A percentile compares a stretch with the other conserved stretches of the same genome.
These are phyloP conservation scores for Pyrocephalus nanus DNA, from an alignment of 2,797 vertebrate genomes.

Conservation along the genomic window DNA sequence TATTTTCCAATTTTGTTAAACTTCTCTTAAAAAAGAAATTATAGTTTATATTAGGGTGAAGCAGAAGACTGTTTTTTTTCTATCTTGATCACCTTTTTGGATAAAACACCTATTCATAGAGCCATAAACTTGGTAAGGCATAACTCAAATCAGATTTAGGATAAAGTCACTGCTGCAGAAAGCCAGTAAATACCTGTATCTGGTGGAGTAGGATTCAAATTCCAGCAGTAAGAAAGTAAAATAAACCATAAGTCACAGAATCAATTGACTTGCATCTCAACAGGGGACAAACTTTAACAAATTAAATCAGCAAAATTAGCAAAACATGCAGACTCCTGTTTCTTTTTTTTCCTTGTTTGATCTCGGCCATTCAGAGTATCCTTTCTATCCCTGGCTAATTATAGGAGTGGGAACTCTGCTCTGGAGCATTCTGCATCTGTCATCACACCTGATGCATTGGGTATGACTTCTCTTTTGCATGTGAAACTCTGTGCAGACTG, in stretches of 20 bases:
- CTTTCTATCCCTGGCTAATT: constrained; percentile 24
- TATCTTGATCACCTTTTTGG: not conserved
- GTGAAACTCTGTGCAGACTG: not conserved
- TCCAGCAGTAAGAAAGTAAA: not conserved
- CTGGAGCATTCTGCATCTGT: constrained; percentile 46
- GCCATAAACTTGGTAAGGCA: not conserved
- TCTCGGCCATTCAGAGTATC: constrained; percentile 45
- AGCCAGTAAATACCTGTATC: not conserved
- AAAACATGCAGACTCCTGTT: not conserved
- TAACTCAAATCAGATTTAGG: not conserved
- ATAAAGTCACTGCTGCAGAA: not conserved
- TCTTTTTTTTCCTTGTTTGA: not conserved
- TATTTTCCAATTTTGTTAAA: not conserved
- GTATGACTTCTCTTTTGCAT: constrained; percentile 12
- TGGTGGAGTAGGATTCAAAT: not conserved
- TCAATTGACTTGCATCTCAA: not conserved
- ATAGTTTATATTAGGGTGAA: not conserved
- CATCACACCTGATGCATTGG: constrained; percentile 52
- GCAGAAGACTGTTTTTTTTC: not conserved
- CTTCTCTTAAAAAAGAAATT: not conserved
- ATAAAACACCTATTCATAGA: not conserved
- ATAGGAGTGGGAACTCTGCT: constrained; percentile 13
- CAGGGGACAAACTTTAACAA: not conserved
- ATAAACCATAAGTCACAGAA: not conserved
- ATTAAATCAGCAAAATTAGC: not conserved